phyloP scores from a whole-genome alignment of 2,113 vertebrate species.

The Eupsittula cactorum region DNA sequence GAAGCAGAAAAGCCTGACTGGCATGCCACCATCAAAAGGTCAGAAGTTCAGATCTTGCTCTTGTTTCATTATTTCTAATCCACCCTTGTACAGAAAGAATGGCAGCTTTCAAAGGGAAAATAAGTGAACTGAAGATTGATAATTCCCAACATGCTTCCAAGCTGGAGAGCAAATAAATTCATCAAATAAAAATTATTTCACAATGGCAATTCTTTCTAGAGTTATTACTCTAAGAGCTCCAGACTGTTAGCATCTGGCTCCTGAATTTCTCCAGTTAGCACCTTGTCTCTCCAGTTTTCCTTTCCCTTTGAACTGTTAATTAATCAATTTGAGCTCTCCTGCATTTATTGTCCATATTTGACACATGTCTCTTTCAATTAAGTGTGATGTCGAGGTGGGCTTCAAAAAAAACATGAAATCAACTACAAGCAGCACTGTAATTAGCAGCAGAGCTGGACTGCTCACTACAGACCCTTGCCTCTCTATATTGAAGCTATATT shows the following conservation, averaged over 20 bases:
- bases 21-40: not conserved
- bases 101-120: slow-evolving; percentile 1
- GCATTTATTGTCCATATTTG: not conserved
- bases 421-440: not conserved
- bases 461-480: not conserved
- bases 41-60: slow-evolving; percentile 20
- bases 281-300: not conserved
- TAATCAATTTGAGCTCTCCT: not conserved
- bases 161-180: slow-evolving; percentile 18
- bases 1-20: not conserved
- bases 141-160: slow-evolving; percentile 14
- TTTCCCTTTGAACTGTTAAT: not conserved
- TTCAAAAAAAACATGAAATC: not conserved
- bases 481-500: not conserved
- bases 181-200: slow-evolving; percentile 6
- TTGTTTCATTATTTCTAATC: slow-evolving; percentile 16
- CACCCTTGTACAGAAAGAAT: not conserved
- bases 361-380: not conserved
- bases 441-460: not conserved
- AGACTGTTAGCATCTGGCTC: not conserved
- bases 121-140: not conserved
- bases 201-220: not conserved
- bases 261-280: not conserved
- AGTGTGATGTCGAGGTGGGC: rapidly evolving
- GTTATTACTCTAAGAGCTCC: not conserved